Evolutionary conservation across 2,113 vertebrate species (phyloP), one percentile per base, ranked within the genome.

Genomic region (Petaurus breviceps): DNA sequence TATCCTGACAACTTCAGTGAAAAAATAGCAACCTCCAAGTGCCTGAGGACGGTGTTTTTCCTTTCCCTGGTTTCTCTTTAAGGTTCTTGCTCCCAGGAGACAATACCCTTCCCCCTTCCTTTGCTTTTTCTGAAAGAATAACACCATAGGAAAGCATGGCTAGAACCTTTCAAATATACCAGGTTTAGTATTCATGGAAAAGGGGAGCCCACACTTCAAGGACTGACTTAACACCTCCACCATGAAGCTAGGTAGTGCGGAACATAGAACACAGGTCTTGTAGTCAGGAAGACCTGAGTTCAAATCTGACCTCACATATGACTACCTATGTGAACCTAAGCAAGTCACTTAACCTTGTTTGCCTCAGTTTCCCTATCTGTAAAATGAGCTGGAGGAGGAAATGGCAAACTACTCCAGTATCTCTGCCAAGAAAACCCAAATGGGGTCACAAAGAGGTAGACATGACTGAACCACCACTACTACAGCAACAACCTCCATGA

Each of bases 111-210:
- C 50, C 90, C 89, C 84, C 92, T 96, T 96, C 43, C 49, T 2
- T 96, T 97, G 89, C 47, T 8, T 43, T 43, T 84, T 37, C 14
- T 84, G 68, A 52, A 93, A 84, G 90, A 91, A 55, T 31, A 94
- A 93, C 6, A 94, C 26, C 0, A 46, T 61, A 93, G 93, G 52
- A 91, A 46, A 94, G 94, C 84, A 68, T 49, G 89, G n/a, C 19
- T 90, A 77, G 94, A 25, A 90, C 31, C 43, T 91, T 37, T 11
- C 37, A n/a, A 61, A n/a, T 84, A 61, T 61, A 47, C 95, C 24
- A 91, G 53, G 37, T 92, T 93, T 46, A 96, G 26, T 31, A 24
- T 5, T 10, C 24, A 19, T 0, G 28, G 12, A 92, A 28, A 1
- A 91, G 68, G 91, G 89, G 90, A 47, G 14, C 31, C 22, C 31